Evolutionary conservation across 2,888 invertebrate species (phyloP).

Genomic region (Noctua janthina): DNA sequence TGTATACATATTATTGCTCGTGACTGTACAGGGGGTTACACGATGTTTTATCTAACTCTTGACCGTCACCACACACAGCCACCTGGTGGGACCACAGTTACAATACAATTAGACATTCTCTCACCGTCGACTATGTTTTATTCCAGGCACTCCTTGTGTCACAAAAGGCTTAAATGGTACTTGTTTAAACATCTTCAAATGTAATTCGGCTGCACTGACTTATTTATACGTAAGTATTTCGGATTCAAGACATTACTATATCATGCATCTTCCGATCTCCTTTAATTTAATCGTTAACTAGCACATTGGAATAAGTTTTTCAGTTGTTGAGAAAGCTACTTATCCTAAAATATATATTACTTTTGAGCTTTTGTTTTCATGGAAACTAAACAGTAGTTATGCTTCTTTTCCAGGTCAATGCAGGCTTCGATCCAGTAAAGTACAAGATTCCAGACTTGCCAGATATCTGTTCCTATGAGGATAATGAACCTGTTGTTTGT

Average conservation of each 20-base stretch:
- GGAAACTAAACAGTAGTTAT: not conserved
- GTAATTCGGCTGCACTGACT: constrained; percentile 45
- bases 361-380: not conserved
- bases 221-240: constrained; percentile 47
- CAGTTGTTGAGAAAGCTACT: not conserved
- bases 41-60: too few species aligned
- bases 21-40: too few species aligned
- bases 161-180: constrained; percentile 36
- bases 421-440: constrained; percentile 32
- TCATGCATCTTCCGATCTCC: not conserved
- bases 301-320: not conserved
- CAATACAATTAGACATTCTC: not conserved
- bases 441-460: constrained; percentile 36
- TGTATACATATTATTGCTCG: too few species aligned
- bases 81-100: not conserved
- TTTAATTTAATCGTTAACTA: not conserved
- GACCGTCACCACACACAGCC: too few species aligned
- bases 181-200: constrained; percentile 49
- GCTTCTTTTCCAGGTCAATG: constrained; percentile 32
- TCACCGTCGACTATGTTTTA: not conserved
- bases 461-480: constrained; percentile 42
- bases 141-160: constrained; percentile 43
- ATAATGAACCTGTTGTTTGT: constrained; percentile 40
- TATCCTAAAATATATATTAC: not conserved
- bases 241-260: not conserved